Conservation (phyloP, 2,797 vertebrate species). For the Acanthiza pusilla region DNA sequence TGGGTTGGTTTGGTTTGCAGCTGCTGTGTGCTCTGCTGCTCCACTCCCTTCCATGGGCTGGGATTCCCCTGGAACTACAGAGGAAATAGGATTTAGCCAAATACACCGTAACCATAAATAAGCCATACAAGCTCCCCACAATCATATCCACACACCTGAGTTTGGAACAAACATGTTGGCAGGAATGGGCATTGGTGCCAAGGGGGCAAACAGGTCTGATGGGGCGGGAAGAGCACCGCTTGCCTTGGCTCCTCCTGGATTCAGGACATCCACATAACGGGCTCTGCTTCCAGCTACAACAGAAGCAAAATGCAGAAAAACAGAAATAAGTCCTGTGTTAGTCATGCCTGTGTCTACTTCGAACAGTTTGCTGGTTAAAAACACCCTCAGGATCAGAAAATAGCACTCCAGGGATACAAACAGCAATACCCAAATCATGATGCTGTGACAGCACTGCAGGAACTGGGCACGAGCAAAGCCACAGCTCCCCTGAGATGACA, state of each 20-base stretch:
- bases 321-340: not conserved
- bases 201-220: conserved; percentile 87
- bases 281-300: conserved; percentile 78
- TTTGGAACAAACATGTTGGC: conserved; percentile 79
- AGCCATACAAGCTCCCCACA: not conserved
- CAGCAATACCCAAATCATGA: fast-evolving
- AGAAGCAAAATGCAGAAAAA: not conserved
- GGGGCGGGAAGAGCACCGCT: conserved; percentile 76
- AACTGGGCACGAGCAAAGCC: not conserved
- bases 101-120: not conserved
- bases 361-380: not conserved
- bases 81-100: not conserved
- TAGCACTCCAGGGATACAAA: not conserved
- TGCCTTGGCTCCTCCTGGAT: conserved; percentile 79
- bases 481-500: not conserved
- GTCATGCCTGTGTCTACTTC: not conserved
- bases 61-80: conserved; percentile 78
- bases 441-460: not conserved
- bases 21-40: conserved; percentile 63
- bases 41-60: conserved; percentile 79
- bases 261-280: conserved; percentile 92
- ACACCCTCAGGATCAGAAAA: not conserved
- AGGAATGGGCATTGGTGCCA: conserved; percentile 91
- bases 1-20: conserved; percentile 67
- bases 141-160: conserved; percentile 55